Evolutionary conservation across 1,140 invertebrate species (phyloP), one percentile per base, ranked within the genome.

Genomic region (Sogatella furcifera): DNA sequence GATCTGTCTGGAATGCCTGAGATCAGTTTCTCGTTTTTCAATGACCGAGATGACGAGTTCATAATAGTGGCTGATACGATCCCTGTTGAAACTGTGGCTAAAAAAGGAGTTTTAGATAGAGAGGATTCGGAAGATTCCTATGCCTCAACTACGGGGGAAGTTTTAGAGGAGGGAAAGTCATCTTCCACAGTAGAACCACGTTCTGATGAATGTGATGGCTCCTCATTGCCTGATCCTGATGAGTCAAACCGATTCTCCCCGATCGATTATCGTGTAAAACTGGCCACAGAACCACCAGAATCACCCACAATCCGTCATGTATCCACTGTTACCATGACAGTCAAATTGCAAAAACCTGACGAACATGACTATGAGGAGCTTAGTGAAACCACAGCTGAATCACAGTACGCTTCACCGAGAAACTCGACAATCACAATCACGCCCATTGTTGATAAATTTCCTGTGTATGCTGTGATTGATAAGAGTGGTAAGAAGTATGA

Each of bases 341-440:
- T 60, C 21, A 60, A 60, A 60, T 11, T 60, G 1, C 10, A 15
- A 5, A 34, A 60, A 14, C 13, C 19, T 21, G 10, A 46, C 1
- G 34, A 44, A 15, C 44, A 55, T 31, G 59, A 60, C n/a, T 60
- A 60, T 28, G 59, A 60, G 24, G 59, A 53, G 15, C 55, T 60
- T n/a, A 55, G 53, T 17, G 59, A 60, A 22, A 22, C 46, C 3
- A 60, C 41, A 49, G n/a, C 24, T 22, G 58, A 60, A 15, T 49
- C 52, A 19, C 13, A 19, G 1, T 60, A 60, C 34, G 41, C 59
- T 8, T 55, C 52, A 15, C 52, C 52, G 2, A 55, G 52, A 24
- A 54, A 38, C 44, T 43, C 53, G 15, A 19, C 46, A 17, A 49
- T 49, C 6, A 49, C 46, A 49, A 49, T 49, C 15, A 49, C 46